Evolutionary conservation across 2,113 vertebrate genomes (phyloP).

Genomic region (Takifugu flavidus): DNA sequence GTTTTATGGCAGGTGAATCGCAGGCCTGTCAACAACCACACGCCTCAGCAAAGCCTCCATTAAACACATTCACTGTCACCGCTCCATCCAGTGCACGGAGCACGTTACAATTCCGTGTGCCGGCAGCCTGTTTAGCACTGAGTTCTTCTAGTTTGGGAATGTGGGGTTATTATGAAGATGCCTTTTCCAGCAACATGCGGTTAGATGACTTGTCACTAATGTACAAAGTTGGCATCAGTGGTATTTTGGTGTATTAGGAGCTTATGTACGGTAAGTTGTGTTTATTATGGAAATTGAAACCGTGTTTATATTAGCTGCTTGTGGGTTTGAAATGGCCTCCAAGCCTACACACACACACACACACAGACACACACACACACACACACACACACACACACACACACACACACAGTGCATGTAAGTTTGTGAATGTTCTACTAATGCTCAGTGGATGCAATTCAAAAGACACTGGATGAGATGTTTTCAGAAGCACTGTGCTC

Average conservation of each 20-base stretch:
- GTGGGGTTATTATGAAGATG: constrained; percentile 43
- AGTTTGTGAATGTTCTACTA: constrained; percentile 58
- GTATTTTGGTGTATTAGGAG: constrained; percentile 13
- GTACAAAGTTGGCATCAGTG: constrained; percentile 27
- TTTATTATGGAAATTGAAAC: constrained; percentile 51
- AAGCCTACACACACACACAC: constrained; percentile 10
- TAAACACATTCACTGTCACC: constrained; percentile 13
- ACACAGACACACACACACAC: not conserved
- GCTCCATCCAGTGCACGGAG: constrained; percentile 22
- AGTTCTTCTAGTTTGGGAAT: constrained; percentile 41
- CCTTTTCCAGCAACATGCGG: constrained; percentile 42
- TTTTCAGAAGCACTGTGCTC: constrained; percentile 68
- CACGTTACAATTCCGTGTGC: constrained; percentile 39
- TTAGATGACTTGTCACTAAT: constrained; percentile 39
- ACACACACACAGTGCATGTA: not conserved
- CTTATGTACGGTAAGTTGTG: constrained; percentile 24
- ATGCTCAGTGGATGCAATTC: constrained; percentile 58
- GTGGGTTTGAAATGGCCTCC: constrained; percentile 63
- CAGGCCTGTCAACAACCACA: constrained; percentile 49
- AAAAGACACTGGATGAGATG: constrained; percentile 64
- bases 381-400: constrained; percentile 6
- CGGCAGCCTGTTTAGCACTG: constrained; percentile 32
- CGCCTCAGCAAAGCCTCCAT: constrained; percentile 28
- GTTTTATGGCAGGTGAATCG: constrained; percentile 51
- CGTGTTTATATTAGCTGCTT: constrained; percentile 58